These are phyloP conservation scores for Cyrtorhinus lividipennis DNA, from an alignment of 1,140 invertebrate species.

Conservation along the genomic window DNA sequence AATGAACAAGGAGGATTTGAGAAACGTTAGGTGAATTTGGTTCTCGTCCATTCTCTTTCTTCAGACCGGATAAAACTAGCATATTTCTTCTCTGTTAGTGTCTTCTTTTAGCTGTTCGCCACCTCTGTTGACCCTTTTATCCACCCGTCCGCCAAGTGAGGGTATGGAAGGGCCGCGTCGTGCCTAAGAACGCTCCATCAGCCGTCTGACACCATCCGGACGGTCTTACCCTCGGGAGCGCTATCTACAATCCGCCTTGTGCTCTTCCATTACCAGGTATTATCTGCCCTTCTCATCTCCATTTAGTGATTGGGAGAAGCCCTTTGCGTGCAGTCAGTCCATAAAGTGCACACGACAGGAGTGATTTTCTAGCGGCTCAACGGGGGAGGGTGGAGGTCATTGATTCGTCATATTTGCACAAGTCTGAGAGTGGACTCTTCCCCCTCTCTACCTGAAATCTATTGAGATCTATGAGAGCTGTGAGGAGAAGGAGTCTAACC, in stretches of 20 bases:
- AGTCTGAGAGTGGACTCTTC: too few relatives aligned
- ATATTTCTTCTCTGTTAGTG: too few relatives aligned
- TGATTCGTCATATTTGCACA: background rate
- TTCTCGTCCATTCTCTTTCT: too few relatives aligned
- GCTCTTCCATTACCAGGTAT: constrained; percentile 2
- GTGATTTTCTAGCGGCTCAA: background rate
- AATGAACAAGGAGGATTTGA: too few relatives aligned
- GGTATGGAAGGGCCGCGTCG: background rate
- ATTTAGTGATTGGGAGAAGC: constrained; percentile 4
- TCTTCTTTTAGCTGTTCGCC: too few relatives aligned
- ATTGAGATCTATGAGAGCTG: too few relatives aligned
- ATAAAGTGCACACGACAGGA: constrained; percentile 3
- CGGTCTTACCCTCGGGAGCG: background rate
- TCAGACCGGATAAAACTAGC: too few relatives aligned
- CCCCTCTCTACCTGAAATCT: too few relatives aligned
- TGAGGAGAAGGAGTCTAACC: too few relatives aligned
- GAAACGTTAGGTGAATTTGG: too few relatives aligned
- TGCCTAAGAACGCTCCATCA: constrained; percentile 5
- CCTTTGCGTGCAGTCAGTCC: background rate
- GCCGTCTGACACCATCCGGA: background rate
- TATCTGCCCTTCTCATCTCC: background rate
- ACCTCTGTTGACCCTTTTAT: too few relatives aligned
- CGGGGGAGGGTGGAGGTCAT: background rate
- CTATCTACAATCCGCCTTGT: background rate
- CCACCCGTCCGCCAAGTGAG: too few relatives aligned